These are phyloP conservation scores for Caenorhabditis inopinata DNA, from an alignment of 1,140 invertebrate genomes.

Conservation along the genomic window DNA sequence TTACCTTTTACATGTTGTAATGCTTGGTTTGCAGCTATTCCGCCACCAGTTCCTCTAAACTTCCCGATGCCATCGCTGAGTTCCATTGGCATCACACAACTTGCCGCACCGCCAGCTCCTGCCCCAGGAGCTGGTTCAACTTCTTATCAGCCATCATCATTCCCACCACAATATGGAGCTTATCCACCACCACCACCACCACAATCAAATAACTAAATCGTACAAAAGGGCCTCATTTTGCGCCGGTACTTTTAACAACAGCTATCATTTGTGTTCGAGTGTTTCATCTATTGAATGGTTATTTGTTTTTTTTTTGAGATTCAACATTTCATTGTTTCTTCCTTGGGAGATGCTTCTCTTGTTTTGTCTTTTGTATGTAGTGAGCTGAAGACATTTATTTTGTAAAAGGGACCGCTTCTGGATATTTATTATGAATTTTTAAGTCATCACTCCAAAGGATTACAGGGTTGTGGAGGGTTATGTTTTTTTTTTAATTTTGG, in stretches of 20 bases:
- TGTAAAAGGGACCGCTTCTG: no score
- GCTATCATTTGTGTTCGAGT: not conserved
- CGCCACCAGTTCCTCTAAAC: conserved; percentile 42
- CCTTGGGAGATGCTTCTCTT: not conserved
- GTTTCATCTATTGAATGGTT: conserved; percentile 30
- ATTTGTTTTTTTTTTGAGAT: not conserved
- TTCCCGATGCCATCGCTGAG: conserved; percentile 65
- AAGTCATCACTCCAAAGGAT: no score
- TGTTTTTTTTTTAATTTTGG: no score
- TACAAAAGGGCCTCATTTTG: not conserved
- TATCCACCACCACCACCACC: not conserved
- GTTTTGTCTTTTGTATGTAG: no score
- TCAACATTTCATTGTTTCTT: not conserved
- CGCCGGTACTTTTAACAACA: not conserved
- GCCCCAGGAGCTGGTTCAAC: not conserved
- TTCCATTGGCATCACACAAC: conserved; percentile 57
- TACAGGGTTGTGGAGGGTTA: no score
- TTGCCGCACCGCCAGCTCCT: conserved; percentile 55
- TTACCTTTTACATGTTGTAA: no score
- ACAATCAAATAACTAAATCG: not conserved
- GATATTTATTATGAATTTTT: no score
- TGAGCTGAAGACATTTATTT: no score
- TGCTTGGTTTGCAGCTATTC: not conserved
- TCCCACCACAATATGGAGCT: not conserved
- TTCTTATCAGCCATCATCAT: not conserved